These are phyloP conservation scores for Protobothrops mucrosquamatus DNA, from an alignment of 2,113 vertebrate genomes.

Conservation along the genomic window DNA sequence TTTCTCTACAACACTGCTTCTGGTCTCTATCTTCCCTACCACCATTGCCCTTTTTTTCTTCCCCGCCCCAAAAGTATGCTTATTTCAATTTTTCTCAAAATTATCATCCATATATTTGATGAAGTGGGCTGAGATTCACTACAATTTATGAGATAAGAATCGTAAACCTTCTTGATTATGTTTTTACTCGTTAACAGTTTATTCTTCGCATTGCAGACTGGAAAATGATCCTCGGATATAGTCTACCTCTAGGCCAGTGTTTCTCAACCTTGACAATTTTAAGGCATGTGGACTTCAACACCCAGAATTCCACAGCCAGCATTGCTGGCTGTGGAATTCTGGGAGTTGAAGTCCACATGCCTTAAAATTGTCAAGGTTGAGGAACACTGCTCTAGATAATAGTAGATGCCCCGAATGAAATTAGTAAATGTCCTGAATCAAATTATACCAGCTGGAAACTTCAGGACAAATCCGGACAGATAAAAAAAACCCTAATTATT, in stretches of 20 bases:
- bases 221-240: neutral
- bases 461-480: neutral
- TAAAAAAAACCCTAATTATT: neutral
- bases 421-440: neutral
- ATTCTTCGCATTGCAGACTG: neutral
- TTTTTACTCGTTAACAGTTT: neutral
- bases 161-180: neutral
- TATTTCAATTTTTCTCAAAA: neutral
- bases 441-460: neutral
- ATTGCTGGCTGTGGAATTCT: no score
- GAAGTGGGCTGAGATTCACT: neutral
- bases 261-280: no score
- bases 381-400: no score
- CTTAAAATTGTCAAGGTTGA: no score
- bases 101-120: neutral
- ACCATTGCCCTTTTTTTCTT: neutral
- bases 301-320: no score
- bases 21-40: neutral
- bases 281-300: no score
- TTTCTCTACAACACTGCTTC: neutral
- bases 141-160: neutral
- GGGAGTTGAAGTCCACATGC: no score
- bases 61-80: neutral
- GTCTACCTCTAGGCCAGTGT: no score
- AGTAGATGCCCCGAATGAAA: neutral